Conservation (phyloP, 2,113 vertebrate species). For the Prinia subflava region DNA sequence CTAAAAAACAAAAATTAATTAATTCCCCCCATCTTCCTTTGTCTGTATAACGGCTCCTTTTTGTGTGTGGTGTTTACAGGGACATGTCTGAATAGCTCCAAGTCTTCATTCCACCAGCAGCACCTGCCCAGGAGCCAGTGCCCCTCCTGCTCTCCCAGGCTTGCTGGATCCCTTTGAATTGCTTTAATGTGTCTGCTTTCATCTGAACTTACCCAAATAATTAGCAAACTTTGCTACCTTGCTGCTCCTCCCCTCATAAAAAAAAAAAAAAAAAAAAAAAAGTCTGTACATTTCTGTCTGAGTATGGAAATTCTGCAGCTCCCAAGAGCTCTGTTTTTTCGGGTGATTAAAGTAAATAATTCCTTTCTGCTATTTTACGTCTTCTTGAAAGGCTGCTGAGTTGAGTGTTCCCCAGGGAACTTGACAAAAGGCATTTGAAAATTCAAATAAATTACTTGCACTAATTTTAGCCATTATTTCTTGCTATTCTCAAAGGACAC, state of each 20-base stretch:
- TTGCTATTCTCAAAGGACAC: neutral
- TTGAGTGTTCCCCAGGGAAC: neutral
- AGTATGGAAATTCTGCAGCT: neutral
- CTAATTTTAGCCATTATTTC: conserved; percentile 35
- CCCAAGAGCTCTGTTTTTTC: neutral
- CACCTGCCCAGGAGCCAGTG: neutral
- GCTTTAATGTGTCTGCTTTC: neutral
- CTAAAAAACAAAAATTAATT: neutral
- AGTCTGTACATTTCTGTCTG: neutral
- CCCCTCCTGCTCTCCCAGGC: neutral
- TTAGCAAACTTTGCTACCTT: neutral
- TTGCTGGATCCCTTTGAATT: neutral
- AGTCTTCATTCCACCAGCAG: neutral
- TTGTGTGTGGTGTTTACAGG: neutral
- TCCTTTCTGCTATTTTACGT: neutral
- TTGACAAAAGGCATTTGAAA: conserved; percentile 23
- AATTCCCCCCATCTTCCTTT: neutral
- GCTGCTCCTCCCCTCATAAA: neutral
- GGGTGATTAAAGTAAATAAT: conserved; percentile 25
- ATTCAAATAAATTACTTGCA: conserved; percentile 11
- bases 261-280: neutral
- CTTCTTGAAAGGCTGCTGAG: conserved; percentile 8
- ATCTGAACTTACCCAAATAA: neutral
- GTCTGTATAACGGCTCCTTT: neutral
- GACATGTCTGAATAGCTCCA: neutral